These are phyloP conservation scores for Empidonax traillii DNA, from an alignment of 2,113 vertebrate species.

Conservation along the genomic window DNA sequence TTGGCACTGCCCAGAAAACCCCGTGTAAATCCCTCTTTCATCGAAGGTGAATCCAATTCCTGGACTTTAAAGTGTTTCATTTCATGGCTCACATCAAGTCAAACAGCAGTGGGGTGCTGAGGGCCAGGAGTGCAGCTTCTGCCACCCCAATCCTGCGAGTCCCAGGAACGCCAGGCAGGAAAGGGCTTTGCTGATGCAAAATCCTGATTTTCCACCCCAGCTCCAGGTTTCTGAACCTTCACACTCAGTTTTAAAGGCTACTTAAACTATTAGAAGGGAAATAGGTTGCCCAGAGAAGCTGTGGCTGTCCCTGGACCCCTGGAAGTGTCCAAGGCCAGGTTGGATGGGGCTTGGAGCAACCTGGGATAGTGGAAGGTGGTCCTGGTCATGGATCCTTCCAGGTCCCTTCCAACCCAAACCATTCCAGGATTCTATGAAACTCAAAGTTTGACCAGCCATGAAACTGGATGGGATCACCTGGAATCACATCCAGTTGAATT, in stretches of 20 bases:
- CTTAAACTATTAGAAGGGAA: not conserved
- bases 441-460: rapidly evolving
- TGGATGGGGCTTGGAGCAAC: not conserved
- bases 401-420: not conserved
- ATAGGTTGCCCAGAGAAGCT: not conserved
- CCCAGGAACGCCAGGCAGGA: not conserved
- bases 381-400: not conserved
- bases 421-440: not conserved
- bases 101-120: rapidly evolving
- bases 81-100: not conserved
- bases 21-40: rapidly evolving
- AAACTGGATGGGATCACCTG: not conserved
- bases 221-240: not conserved
- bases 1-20: not conserved
- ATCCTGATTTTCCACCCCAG: not conserved
- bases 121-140: not conserved
- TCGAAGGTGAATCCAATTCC: rapidly evolving
- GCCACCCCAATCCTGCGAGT: rapidly evolving
- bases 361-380: not conserved
- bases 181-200: not conserved
- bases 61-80: rapidly evolving
- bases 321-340: not conserved
- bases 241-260: not conserved
- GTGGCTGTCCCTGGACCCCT: not conserved
- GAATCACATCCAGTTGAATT: not conserved